Evolutionary conservation across 2,888 invertebrate genomes (phyloP).

Genomic region (Rhagium mordax): DNA sequence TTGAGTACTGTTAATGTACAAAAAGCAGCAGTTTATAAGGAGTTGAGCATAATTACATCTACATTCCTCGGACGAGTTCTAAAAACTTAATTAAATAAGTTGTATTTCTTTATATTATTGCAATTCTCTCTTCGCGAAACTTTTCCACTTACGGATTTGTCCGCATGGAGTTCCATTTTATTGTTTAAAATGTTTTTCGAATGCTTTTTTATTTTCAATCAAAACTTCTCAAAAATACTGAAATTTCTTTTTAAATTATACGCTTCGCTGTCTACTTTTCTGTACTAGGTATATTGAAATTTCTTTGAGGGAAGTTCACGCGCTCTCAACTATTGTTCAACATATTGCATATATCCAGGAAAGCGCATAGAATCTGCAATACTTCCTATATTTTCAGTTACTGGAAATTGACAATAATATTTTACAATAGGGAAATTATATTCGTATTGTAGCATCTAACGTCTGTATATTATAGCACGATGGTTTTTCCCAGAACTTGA

Average conservation of each 20-base stretch:
- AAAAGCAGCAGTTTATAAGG: background rate
- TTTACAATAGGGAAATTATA: too few relatives aligned
- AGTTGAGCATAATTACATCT: background rate
- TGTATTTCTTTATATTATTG: slow-evolving; percentile 16
- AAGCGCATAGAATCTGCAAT: too few relatives aligned
- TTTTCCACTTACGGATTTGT: slow-evolving; percentile 32
- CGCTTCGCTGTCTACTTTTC: slow-evolving; percentile 30
- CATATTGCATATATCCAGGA: background rate
- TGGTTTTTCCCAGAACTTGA: too few relatives aligned
- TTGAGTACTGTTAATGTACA: background rate
- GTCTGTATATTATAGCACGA: too few relatives aligned
- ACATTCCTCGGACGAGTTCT: background rate
- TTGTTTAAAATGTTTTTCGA: slow-evolving; percentile 38
- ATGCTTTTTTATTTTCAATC: slow-evolving; percentile 40
- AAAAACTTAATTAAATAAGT: slow-evolving; percentile 1
- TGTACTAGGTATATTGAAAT: slow-evolving; percentile 27
- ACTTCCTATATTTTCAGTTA: too few relatives aligned
- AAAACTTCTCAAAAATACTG: slow-evolving; percentile 35
- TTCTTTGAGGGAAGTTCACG: background rate
- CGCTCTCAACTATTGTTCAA: background rate
- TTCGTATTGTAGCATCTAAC: too few relatives aligned
- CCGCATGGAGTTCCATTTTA: slow-evolving; percentile 31
- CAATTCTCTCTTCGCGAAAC: slow-evolving; percentile 13
- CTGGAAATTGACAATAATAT: too few relatives aligned
- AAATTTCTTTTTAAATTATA: slow-evolving; percentile 25